These are phyloP conservation scores for Ophioderma brevispina DNA, from an alignment of 35 echinoderm and acorn worm genomes.

Conservation along the genomic window DNA sequence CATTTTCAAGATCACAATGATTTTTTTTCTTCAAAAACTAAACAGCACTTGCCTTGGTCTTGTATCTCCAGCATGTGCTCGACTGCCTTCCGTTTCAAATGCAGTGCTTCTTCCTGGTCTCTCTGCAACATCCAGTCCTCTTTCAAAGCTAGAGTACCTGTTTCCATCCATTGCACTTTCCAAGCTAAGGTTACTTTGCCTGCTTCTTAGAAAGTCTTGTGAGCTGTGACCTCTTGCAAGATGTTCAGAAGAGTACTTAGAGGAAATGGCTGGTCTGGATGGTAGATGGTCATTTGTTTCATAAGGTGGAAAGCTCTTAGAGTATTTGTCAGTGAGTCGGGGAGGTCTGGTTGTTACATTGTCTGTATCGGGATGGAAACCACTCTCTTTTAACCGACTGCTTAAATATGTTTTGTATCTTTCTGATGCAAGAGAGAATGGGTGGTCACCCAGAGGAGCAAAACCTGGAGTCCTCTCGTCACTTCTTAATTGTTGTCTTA, in stretches of 20 bases:
- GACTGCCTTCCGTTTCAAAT: neutral
- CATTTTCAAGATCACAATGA: no score
- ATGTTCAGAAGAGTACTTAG: neutral
- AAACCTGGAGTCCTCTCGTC: neutral
- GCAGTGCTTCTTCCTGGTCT: neutral
- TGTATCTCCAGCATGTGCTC: neutral
- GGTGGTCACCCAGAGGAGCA: neutral
- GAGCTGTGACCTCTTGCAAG: neutral
- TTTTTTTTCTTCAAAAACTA: no score
- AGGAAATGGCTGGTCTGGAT: neutral
- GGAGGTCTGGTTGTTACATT: neutral
- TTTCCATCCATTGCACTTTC: neutral
- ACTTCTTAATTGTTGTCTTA: neutral
- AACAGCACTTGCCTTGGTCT: neutral
- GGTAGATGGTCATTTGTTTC: neutral
- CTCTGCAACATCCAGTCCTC: neutral
- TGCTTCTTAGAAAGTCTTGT: neutral
- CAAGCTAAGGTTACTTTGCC: neutral
- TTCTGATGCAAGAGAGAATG: conserved; percentile 1
- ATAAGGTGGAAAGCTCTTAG: neutral
- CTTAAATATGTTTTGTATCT: neutral
- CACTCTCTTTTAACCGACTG: neutral
- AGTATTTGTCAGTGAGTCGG: neutral
- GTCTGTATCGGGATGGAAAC: neutral
- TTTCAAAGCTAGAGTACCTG: neutral